phyloP scores from a whole-genome alignment of 2,888 invertebrate genomes.

The Plagiodera versicolora region DNA sequence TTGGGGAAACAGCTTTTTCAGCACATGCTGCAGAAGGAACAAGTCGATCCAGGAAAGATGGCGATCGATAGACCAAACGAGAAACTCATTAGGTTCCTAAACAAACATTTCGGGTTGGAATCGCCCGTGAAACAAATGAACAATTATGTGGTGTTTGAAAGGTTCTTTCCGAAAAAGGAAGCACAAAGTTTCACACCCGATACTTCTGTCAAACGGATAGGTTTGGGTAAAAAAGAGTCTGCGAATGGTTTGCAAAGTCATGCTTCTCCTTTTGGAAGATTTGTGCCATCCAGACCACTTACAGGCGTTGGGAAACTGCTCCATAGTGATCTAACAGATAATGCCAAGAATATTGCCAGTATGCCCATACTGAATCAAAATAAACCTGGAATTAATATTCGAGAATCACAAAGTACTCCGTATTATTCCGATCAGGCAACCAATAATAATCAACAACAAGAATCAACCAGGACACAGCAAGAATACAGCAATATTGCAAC shows the following conservation, averaged over 20 bases:
- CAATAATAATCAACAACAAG: background rate
- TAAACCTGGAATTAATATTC: background rate
- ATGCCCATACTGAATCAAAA: background rate
- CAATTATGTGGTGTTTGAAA: slow-evolving; percentile 84
- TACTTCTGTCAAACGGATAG: background rate
- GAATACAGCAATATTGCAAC: background rate
- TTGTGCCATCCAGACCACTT: slow-evolving; percentile 65
- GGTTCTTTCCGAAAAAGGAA: slow-evolving; percentile 64
- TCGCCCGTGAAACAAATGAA: slow-evolving; percentile 78
- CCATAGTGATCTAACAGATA: background rate
- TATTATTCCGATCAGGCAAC: background rate
- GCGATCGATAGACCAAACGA: slow-evolving; percentile 93
- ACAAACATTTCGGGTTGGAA: slow-evolving; percentile 74
- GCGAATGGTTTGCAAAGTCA: slow-evolving; percentile 50
- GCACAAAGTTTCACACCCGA: background rate
- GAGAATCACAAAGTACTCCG: background rate
- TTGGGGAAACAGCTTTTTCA: slow-evolving; percentile 84
- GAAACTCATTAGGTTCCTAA: slow-evolving; percentile 83
- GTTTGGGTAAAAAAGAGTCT: slow-evolving; percentile 39
- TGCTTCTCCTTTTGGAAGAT: slow-evolving; percentile 57
- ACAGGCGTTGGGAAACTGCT: slow-evolving; percentile 63
- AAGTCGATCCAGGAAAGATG: slow-evolving; percentile 68
- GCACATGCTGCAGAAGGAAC: slow-evolving; percentile 79
- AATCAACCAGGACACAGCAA: background rate
- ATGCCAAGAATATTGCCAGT: background rate